phyloP scores from a whole-genome alignment of 2,888 invertebrate genomes.

The Pyrgus malvae region DNA sequence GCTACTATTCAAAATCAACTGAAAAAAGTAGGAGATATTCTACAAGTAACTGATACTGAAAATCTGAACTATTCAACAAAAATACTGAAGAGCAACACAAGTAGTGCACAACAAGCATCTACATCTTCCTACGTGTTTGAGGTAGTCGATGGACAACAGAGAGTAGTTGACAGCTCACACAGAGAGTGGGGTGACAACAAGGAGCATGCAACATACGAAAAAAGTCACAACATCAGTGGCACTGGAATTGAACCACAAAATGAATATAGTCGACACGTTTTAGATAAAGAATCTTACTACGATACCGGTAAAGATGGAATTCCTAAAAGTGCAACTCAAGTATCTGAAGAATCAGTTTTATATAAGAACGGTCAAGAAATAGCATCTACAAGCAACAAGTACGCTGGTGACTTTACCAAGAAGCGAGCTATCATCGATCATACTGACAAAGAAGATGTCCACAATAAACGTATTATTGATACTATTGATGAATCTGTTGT shows the following conservation, averaged over 20 bases:
- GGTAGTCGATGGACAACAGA: conserved; percentile 83
- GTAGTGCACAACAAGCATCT: conserved; percentile 82
- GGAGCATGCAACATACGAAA: conserved; percentile 75
- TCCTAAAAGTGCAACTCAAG: conserved; percentile 66
- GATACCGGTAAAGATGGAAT: conserved; percentile 81
- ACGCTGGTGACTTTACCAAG: conserved; percentile 69
- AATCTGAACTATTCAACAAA: conserved; percentile 71
- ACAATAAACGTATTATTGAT: conserved; percentile 50
- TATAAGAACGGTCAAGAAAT: conserved; percentile 73
- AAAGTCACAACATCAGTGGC: conserved; percentile 77
- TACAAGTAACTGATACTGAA: conserved; percentile 61
- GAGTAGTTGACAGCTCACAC: conserved; percentile 80
- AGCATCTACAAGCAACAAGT: conserved; percentile 69
- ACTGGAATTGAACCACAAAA: conserved; percentile 80
- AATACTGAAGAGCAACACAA: conserved; percentile 80
- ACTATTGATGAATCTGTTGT: conserved; percentile 47
- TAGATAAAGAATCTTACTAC: conserved; percentile 80
- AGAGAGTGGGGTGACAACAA: conserved; percentile 82
- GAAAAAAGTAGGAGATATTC: conserved; percentile 68
- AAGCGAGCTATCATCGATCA: conserved; percentile 68
- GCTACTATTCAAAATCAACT: conserved; percentile 69
- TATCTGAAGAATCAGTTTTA: conserved; percentile 68
- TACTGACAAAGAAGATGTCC: conserved; percentile 50
- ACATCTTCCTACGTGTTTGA: conserved; percentile 84
- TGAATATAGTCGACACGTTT: conserved; percentile 79